Evolutionary conservation across 2,888 invertebrate genomes (phyloP), one percentile per base, ranked within the genome.

Genomic region (Brachypalpus laphriformis): DNA sequence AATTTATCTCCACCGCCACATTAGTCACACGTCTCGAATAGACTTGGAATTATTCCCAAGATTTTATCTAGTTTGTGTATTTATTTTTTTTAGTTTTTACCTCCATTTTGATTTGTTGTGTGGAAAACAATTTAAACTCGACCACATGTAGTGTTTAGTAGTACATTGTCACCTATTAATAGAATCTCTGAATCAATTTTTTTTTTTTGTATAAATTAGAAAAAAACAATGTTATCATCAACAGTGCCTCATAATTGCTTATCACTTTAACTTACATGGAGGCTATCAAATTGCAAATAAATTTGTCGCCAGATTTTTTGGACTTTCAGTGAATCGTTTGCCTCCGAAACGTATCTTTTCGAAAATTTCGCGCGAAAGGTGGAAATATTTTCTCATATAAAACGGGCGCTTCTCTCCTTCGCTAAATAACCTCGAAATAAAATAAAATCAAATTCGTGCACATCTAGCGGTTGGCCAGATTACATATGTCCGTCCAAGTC

Each of bases 1-100:
- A 34, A 59, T 72, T 20, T 18, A 75, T 47, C 34, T 65, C 28
- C 9, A 37, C 51, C 72, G 16, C 34, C 63, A 42, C 74, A 72
- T 83, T 80, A 83, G 74, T 83, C 83, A 83, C 42, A 68, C 37
- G 31, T 42, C 63, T 70, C 37, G 80, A 80, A 83, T 74, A 80
- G 80, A 80, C 45, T 80, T 83, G 83, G 74, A 70, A 74, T 75
- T 57, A 63, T 74, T 70, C 68, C 74, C 74, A 70, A 57, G 34
- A 49, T 70, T 28, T 47, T 7, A 42, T 47, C 42, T 16, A 31
- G 1, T 57, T 66, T 65, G 42, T 65, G 25, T 63, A 54, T 76
- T 80, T 37, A 49, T 49, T 49, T 59, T 45, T 8, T 61, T 57
- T 42, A 45, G 14, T 57, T 68, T 20, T 47, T 61, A 61, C 57